Conservation (phyloP, 1,140 invertebrate species). For the Brachionus plicatilis region DNA sequence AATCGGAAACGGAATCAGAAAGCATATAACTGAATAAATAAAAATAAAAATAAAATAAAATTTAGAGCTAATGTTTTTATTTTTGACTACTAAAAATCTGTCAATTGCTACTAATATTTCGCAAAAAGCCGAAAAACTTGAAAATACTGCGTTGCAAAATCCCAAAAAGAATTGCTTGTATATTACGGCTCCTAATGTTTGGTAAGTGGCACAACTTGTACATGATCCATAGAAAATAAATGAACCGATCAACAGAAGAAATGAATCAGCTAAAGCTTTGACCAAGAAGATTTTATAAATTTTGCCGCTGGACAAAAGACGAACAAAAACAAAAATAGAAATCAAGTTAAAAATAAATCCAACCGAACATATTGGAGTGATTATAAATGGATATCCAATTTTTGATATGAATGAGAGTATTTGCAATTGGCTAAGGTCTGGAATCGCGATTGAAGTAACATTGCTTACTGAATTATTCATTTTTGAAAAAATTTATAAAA, state of each 20-base stretch:
- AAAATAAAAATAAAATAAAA: neutral
- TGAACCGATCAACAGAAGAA: neutral
- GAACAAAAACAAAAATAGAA: neutral
- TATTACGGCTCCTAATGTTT: neutral
- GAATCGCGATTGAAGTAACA: neutral
- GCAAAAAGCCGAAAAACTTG: neutral
- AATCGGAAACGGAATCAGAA: neutral
- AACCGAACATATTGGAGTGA: neutral
- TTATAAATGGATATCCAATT: neutral
- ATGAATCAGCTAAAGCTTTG: neutral
- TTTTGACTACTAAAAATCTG: neutral
- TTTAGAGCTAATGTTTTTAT: neutral
- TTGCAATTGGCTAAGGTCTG: neutral
- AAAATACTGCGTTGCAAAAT: neutral
- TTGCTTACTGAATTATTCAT: neutral
- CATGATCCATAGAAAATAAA: neutral
- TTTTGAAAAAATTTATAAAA: neutral
- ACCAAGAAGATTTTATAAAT: neutral
- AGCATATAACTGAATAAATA: neutral
- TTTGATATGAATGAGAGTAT: neutral
- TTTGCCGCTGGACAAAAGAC: neutral
- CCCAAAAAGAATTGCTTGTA: neutral
- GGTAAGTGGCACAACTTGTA: neutral
- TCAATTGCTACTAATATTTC: neutral
- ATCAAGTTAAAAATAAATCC: neutral